These are phyloP conservation scores for Apis cerana DNA, from an alignment of 1,140 invertebrate genomes.

Conservation along the genomic window DNA sequence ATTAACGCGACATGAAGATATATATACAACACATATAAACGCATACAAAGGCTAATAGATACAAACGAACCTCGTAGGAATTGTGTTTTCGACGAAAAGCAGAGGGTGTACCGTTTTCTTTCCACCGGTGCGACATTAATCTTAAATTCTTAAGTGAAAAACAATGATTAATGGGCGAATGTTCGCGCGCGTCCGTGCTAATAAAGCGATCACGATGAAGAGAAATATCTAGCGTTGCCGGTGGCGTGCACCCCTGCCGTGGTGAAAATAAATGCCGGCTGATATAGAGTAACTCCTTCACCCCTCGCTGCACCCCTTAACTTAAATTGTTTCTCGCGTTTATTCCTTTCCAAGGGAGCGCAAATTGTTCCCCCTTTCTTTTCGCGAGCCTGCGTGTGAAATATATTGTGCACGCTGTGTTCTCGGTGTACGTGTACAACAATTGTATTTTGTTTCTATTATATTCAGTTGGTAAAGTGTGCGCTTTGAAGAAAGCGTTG, in stretches of 20 bases:
- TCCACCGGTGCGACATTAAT: conserved; percentile 50
- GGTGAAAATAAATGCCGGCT: conserved; percentile 22
- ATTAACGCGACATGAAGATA: not conserved
- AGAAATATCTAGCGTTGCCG: conserved; percentile 55
- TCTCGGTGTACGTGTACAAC: too few species aligned
- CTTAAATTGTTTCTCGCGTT: conserved; percentile 38
- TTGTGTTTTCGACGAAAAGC: conserved; percentile 17
- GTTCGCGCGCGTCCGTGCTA: conserved; percentile 54
- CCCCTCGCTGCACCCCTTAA: not conserved
- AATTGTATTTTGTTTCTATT: too few species aligned
- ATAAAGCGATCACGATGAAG: conserved; percentile 64
- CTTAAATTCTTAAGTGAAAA: conserved; percentile 60
- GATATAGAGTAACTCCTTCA: conserved; percentile 17
- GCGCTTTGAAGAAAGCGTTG: too few species aligned
- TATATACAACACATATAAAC: too few species aligned
- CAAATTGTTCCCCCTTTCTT: conserved; percentile 13
- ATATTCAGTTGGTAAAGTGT: too few species aligned
- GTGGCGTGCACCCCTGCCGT: conserved; percentile 23
- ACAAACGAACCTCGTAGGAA: conserved; percentile 36
- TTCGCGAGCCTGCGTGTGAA: too few species aligned
- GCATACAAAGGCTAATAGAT: conserved; percentile 31
- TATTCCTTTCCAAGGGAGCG: not conserved
- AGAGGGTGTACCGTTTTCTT: conserved; percentile 41
- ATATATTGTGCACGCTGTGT: too few species aligned
- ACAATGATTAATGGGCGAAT: conserved; percentile 59